Conservation (phyloP, 2,888 invertebrate species). For the Cryptus armator region DNA sequence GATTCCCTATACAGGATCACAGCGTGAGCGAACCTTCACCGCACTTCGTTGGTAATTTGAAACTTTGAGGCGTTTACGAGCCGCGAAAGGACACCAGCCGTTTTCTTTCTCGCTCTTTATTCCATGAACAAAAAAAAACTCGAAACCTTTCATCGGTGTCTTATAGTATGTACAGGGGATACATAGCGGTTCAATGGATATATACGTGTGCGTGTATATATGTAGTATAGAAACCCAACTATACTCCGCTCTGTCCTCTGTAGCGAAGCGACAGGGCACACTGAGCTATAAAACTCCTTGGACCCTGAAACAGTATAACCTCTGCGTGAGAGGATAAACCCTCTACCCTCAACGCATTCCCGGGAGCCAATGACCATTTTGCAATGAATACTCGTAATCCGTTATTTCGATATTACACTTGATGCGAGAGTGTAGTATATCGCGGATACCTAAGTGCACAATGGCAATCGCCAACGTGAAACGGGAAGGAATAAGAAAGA, state of each 20-base stretch:
- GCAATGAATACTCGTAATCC: conserved; percentile 13
- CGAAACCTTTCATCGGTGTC: conserved; percentile 31
- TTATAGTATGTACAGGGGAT: neutral
- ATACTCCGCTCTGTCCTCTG: neutral
- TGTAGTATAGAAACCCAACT: neutral
- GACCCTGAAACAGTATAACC: conserved; percentile 1
- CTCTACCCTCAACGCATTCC: neutral
- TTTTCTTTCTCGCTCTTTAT: conserved; percentile 23
- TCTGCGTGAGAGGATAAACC: conserved; percentile 25
- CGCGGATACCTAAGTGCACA: neutral
- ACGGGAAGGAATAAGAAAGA: neutral
- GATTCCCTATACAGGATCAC: conserved; percentile 24
- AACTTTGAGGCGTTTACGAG: conserved; percentile 72
- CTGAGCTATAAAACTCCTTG: neutral
- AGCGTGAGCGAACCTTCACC: conserved; percentile 42
- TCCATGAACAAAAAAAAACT: conserved; percentile 4
- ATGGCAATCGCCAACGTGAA: neutral
- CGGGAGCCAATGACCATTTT: neutral
- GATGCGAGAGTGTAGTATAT: neutral
- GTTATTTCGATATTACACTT: conserved; percentile 5
- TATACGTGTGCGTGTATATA: neutral
- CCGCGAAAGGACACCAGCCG: conserved; percentile 59
- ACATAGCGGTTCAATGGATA: conserved; percentile 9
- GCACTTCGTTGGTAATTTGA: conserved; percentile 70
- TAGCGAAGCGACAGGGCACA: neutral